phyloP scores from a whole-genome alignment of 2,888 invertebrate species.

The Ochropacha duplaris region DNA sequence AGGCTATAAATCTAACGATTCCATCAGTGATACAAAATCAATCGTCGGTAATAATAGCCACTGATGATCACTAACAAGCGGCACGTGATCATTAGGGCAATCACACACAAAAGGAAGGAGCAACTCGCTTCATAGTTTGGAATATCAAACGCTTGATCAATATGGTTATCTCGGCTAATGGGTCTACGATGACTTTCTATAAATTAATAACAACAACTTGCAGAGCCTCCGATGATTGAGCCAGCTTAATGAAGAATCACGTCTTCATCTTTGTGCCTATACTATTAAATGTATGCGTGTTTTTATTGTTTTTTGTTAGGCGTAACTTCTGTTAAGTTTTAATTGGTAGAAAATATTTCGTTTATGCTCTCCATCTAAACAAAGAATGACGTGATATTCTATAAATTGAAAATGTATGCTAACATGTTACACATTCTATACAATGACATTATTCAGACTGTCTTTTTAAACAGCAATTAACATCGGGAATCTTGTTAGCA shows the following conservation, averaged over 20 bases:
- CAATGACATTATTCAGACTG: too few species aligned
- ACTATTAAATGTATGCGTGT: conserved; percentile 52
- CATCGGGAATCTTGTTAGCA: not conserved
- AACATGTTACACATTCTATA: too few species aligned
- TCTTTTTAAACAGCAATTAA: not conserved
- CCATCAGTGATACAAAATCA: conserved; percentile 60
- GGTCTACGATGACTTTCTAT: conserved; percentile 79
- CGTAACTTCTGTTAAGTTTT: conserved; percentile 46
- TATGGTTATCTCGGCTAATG: conserved; percentile 78
- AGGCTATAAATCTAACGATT: conserved; percentile 68
- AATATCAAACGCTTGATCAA: conserved; percentile 70
- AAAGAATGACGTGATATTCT: too few species aligned
- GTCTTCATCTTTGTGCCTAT: conserved; percentile 65
- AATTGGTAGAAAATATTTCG: conserved; percentile 2
- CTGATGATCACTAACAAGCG: conserved; percentile 76
- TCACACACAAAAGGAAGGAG: conserved; percentile 65
- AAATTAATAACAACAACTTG: conserved; percentile 78
- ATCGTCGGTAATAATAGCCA: conserved; percentile 62
- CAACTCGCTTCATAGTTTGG: conserved; percentile 42
- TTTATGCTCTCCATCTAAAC: not conserved
- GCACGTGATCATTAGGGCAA: conserved; percentile 77
- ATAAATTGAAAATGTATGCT: too few species aligned
- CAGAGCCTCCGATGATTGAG: conserved; percentile 66
- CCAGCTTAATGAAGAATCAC: conserved; percentile 72
- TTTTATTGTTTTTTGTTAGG: conserved; percentile 52